A percentile compares a stretch with the other conserved stretches of the same genome.
These are phyloP conservation scores for Melanotaenia boesemani DNA, from an alignment of 2,797 vertebrate genomes.

Conservation along the genomic window DNA sequence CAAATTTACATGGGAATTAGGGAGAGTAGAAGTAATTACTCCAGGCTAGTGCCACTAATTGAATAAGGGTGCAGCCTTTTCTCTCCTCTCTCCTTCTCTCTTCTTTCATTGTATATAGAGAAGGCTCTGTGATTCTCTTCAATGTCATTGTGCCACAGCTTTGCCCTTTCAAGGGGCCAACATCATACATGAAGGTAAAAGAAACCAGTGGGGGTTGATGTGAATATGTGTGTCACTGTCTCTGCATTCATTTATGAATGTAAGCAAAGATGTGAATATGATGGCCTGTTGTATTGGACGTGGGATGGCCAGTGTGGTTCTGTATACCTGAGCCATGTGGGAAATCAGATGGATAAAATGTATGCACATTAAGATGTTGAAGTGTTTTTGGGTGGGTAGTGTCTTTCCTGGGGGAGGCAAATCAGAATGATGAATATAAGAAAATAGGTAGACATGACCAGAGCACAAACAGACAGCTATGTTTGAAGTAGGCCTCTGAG, in stretches of 20 bases:
- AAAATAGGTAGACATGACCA: conserved; percentile 65
- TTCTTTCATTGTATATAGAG: conserved; percentile 67
- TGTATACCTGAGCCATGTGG: conserved; percentile 59
- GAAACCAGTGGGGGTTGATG: conserved; percentile 26
- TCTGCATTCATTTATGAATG: conserved; percentile 26
- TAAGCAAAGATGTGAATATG: conserved; percentile 35
- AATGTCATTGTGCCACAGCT: conserved; percentile 77
- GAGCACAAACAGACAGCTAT: conserved; percentile 61
- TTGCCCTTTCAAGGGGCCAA: conserved; percentile 73
- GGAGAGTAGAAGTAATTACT: conserved; percentile 84
- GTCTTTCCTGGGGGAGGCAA: conserved; percentile 66
- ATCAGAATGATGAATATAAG: conserved; percentile 53
- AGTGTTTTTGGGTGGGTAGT: conserved; percentile 61
- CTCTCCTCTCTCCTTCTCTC: conserved; percentile 58
- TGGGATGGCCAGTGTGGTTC: conserved; percentile 41
- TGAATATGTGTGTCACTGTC: conserved; percentile 21
- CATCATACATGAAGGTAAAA: conserved; percentile 35
- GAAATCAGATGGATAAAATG: conserved; percentile 69
- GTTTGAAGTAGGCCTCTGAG: conserved; percentile 69
- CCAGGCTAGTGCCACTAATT: conserved; percentile 77
- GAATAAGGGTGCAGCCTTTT: conserved; percentile 81
- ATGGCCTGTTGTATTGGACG: conserved; percentile 27
- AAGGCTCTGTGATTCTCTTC: conserved; percentile 57
- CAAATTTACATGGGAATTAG: conserved; percentile 85
- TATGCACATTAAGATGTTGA: conserved; percentile 63